These are phyloP conservation scores for Lithophane semibrunnea DNA, from an alignment of 2,888 invertebrate species.

Conservation along the genomic window DNA sequence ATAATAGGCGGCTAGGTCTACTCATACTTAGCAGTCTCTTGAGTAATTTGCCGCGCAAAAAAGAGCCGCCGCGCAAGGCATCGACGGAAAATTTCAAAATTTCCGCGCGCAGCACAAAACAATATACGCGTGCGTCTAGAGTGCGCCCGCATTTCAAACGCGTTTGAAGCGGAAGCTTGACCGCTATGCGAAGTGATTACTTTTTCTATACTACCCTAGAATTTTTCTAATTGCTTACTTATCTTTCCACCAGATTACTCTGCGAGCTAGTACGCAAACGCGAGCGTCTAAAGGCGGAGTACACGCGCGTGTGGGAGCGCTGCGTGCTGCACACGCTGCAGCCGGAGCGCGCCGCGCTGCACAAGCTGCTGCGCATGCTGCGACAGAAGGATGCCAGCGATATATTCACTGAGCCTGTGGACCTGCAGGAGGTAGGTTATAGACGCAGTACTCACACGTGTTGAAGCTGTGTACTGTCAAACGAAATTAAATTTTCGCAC, in stretches of 20 bases:
- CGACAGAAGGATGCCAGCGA: slow-evolving; percentile 95
- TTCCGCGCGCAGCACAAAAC: no score
- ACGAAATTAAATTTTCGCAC: neutral
- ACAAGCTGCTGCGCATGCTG: slow-evolving; percentile 94
- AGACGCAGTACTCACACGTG: neutral
- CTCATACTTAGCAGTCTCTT: no score
- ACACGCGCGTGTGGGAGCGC: slow-evolving; percentile 94
- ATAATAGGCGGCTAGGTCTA: no score
- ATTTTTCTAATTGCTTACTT: no score
- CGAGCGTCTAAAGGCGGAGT: slow-evolving; percentile 97
- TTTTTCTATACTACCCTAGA: no score
- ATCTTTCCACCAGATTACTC: slow-evolving; percentile 90
- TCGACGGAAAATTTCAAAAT: no score
- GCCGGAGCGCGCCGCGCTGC: slow-evolving; percentile 95
- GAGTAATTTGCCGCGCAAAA: no score
- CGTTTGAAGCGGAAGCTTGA: no score
- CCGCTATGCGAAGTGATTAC: no score
- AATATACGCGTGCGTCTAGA: no score
- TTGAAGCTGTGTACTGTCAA: neutral
- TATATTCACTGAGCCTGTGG: slow-evolving; percentile 98
- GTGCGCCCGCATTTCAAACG: no score
- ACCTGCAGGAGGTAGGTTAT: slow-evolving; percentile 92
- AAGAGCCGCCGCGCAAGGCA: no score
- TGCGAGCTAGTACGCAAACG: slow-evolving; percentile 98
- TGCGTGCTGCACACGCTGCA: slow-evolving; percentile 95